Evolutionary conservation across 2,888 invertebrate genomes (phyloP).

Genomic region (Trichogramma evanescens): DNA sequence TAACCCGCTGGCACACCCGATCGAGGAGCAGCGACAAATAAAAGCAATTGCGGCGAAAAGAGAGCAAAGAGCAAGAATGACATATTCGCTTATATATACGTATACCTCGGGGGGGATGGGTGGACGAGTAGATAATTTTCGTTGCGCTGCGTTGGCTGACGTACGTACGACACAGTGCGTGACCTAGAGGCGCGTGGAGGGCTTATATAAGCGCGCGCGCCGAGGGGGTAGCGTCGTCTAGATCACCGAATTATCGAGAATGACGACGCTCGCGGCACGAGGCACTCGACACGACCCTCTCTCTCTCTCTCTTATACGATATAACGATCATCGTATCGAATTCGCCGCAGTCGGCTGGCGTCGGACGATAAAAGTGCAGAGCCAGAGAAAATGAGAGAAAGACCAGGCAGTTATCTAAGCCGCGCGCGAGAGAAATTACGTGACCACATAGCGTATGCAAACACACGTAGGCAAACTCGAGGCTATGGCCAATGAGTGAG

Average conservation of each 20-base stretch:
- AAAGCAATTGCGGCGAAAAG: too few species aligned
- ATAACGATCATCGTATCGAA: too few species aligned
- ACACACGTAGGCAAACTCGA: constrained; percentile 5
- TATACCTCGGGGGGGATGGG: too few species aligned
- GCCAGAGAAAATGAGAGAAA: too few species aligned
- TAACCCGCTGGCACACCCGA: too few species aligned
- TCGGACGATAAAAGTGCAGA: too few species aligned
- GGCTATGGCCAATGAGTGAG: neutral
- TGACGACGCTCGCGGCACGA: constrained; percentile 25
- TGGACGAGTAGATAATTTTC: too few species aligned
- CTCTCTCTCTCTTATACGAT: neutral
- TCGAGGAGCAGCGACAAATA: too few species aligned
- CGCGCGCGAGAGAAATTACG: neutral
- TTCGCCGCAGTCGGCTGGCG: too few species aligned
- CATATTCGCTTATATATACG: too few species aligned
- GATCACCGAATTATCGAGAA: constrained; percentile 35
- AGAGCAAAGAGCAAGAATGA: too few species aligned
- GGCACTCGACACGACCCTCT: neutral
- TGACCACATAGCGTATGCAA: constrained; percentile 4
- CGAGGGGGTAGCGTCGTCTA: constrained; percentile 4
- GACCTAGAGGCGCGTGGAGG: constrained; percentile 3
- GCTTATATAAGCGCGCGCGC: constrained; percentile 5
- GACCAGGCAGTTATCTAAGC: constrained; percentile 5
- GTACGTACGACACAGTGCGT: constrained; percentile 7
- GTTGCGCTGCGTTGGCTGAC: too few species aligned